Evolutionary conservation across 1,140 invertebrate species (phyloP).

Genomic region (Lineus longissimus): DNA sequence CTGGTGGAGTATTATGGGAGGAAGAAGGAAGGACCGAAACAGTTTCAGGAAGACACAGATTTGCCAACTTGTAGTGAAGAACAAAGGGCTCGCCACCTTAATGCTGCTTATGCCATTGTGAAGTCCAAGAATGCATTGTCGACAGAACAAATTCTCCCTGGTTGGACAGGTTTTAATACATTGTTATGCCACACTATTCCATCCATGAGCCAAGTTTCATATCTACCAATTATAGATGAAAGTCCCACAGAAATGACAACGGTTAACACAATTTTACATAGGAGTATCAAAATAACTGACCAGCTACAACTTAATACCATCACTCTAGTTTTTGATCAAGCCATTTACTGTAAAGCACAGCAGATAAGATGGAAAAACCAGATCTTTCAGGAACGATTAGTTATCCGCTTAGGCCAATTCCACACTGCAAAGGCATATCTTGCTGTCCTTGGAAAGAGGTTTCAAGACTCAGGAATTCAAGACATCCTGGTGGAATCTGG

Average conservation of each 20-base stretch:
- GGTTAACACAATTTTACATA: too few relatives aligned
- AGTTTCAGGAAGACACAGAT: not conserved
- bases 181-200: not conserved
- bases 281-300: not conserved
- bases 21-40: not conserved
- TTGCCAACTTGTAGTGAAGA: too few relatives aligned
- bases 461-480: constrained; percentile 24
- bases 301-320: not conserved
- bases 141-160: not conserved
- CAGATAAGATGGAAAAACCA: constrained; percentile 15
- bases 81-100: not conserved
- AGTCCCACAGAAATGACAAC: too few relatives aligned
- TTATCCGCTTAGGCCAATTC: constrained; percentile 25
- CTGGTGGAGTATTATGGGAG: not conserved
- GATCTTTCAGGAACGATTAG: too few relatives aligned
- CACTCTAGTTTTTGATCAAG: constrained; percentile 17
- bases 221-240: too few relatives aligned
- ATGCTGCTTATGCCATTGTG: not conserved
- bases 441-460: constrained; percentile 24
- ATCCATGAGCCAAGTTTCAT: too few relatives aligned
- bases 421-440: constrained; percentile 23
- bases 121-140: not conserved
- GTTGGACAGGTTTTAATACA: not conserved
- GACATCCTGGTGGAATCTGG: constrained; percentile 27
- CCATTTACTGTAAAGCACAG: constrained; percentile 19